phyloP scores from a whole-genome alignment of 2,797 vertebrate species.

The Pempheris klunzingeri region DNA sequence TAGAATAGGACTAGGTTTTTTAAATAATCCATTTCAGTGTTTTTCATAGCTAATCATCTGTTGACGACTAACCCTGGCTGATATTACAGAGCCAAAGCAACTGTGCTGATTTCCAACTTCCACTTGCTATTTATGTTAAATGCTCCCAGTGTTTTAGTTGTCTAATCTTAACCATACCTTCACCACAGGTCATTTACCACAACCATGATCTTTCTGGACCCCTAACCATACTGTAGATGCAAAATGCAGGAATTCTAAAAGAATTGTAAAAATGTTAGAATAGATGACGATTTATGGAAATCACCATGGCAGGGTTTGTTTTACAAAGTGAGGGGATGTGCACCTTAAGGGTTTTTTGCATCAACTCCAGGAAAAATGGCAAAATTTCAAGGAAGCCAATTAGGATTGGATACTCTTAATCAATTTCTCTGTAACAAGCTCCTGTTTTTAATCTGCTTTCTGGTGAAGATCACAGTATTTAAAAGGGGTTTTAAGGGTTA shows the following conservation, averaged over 20 bases:
- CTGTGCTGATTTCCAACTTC: slow-evolving; percentile 27
- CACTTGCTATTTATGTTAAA: slow-evolving; percentile 34
- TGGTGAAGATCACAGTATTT: slow-evolving; percentile 53
- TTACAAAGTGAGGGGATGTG: slow-evolving; percentile 24
- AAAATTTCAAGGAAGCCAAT: slow-evolving; percentile 17
- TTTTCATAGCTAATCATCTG: neutral
- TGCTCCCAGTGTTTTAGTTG: neutral
- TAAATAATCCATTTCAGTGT: neutral
- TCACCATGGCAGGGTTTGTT: slow-evolving; percentile 46
- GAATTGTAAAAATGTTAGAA: neutral
- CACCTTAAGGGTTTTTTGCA: neutral
- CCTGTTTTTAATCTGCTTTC: slow-evolving; percentile 38
- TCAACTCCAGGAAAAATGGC: slow-evolving; percentile 41
- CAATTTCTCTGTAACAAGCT: slow-evolving; percentile 55
- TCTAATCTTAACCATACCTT: neutral
- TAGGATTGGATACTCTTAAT: slow-evolving; percentile 38
- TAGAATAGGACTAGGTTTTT: neutral
- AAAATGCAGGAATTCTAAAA: neutral
- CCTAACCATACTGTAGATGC: neutral
- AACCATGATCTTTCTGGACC: neutral
- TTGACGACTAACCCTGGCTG: slow-evolving; percentile 13
- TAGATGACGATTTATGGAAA: too few relatives aligned
- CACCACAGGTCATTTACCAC: neutral
- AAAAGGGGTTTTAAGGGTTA: slow-evolving; percentile 34
- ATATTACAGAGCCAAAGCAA: slow-evolving; percentile 31